Base-by-base conservation (phyloP, 35 echinoderm and acorn worm genomes). In the Stichopus chloronotus region DNA sequence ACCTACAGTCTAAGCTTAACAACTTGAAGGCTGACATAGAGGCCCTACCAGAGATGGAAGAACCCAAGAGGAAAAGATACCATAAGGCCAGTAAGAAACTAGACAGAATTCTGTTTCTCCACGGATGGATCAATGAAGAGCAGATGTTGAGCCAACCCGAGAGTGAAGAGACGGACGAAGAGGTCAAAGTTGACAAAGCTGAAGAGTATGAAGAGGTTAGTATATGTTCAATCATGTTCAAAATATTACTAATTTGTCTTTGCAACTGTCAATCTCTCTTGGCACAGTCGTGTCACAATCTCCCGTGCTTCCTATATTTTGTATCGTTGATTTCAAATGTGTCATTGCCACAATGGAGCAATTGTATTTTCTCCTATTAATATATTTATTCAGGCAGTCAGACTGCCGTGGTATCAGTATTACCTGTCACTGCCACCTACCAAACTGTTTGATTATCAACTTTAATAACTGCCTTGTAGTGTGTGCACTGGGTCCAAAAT, bases 61-160 rank as follows among this genome's bases (percentile, higher is more conserved):
- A 56, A 78, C 53, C 25, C 22, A 59, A 53, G 55, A 65, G 59
- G 92, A 78, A 80, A 72, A 57, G 72, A 19, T 63, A 74, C 9
- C 52, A 10, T 12, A 76, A 78, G 59, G 87, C 93, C 6, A 10
- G 69, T 9, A 76, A 86, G 22, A 97, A 97, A 59, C 83, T 97
- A 24, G 88, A 97, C 53, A 63, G 86, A 21, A 65, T 92, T 9
- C 84, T 97, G 17, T 59, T 72, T 14, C 20, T 95, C 12, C 96
- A 97, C 78, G 96, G 96, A 17, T 97, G 96, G 96, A 72, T 55
- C 72, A 9, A 56, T 21, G 52, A 22, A 24, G 12, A 78, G 43
- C 14, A 74, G 69, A 74, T 21, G 56, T 5, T 24, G 84, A 94
- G 57, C 78, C 92, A 7, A 43, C 30, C 30, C 30, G 58, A 57